These are phyloP conservation scores for Mycteria americana DNA, from an alignment of 2,797 vertebrate species.

Conservation along the genomic window DNA sequence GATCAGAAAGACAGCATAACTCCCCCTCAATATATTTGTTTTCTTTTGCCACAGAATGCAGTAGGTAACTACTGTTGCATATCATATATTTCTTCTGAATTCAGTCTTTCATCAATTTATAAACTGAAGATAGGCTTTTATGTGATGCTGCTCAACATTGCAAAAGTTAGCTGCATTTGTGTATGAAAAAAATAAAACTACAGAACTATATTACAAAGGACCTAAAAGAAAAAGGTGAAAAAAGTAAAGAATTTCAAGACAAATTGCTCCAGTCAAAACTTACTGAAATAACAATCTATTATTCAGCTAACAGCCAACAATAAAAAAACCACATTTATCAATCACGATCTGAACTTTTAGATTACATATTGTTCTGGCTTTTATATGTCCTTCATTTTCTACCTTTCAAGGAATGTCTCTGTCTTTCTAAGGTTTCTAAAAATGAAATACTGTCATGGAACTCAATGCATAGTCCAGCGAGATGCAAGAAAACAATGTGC, in stretches of 20 bases:
- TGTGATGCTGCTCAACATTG: neutral
- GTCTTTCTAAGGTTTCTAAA: neutral
- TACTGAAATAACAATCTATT: conserved; percentile 36
- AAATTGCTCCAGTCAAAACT: conserved; percentile 41
- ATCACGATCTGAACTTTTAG: conserved; percentile 6
- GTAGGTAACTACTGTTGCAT: neutral
- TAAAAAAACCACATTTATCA: neutral
- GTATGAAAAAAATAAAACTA: neutral
- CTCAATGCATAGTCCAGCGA: neutral
- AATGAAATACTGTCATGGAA: neutral
- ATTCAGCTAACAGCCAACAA: conserved; percentile 30
- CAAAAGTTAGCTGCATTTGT: neutral
- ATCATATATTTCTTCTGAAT: neutral
- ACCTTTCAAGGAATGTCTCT: neutral
- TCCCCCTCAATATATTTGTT: neutral
- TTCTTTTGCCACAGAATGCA: neutral
- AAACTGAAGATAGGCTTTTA: conserved; percentile 3
- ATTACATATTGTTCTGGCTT: neutral
- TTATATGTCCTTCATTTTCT: neutral
- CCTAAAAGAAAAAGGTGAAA: conserved; percentile 12
- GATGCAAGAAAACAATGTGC: neutral
- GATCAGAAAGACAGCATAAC: neutral
- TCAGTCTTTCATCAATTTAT: neutral
- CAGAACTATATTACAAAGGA: neutral
- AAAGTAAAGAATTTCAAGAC: conserved; percentile 29